phyloP scores from a whole-genome alignment of 2,113 vertebrate genomes.

The Paralichthys olivaceus region DNA sequence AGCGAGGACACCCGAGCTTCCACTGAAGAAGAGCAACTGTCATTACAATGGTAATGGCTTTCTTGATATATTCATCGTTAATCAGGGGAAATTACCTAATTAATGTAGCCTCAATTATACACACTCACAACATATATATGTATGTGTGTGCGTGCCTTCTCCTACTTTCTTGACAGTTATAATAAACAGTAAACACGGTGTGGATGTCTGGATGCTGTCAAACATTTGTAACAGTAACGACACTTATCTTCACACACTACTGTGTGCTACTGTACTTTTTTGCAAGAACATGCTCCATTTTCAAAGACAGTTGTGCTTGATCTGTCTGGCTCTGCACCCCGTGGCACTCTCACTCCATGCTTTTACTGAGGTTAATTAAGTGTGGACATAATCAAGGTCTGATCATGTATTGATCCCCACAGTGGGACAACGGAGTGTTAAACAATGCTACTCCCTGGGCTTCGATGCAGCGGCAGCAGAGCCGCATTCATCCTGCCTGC shows the following conservation, averaged over 20 bases:
- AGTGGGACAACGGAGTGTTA: conserved; percentile 62
- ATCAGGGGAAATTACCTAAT: not conserved
- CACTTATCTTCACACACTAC: conserved; percentile 2
- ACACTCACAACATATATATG: not conserved
- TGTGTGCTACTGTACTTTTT: conserved; percentile 20
- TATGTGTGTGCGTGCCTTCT: not conserved
- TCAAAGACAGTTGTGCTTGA: conserved; percentile 45
- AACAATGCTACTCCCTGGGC: conserved; percentile 74
- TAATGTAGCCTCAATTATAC: not conserved
- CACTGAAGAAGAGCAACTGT: not conserved
- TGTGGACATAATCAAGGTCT: conserved; percentile 76
- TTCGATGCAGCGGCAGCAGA: conserved; percentile 45
- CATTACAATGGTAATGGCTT: not conserved
- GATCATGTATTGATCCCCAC: conserved; percentile 75
- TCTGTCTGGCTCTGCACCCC: conserved; percentile 43
- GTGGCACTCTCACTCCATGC: conserved; percentile 46
- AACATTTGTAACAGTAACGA: not conserved
- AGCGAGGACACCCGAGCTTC: conserved; percentile 35
- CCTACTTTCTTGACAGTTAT: conserved; percentile 66
- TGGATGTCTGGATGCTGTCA: conserved; percentile 18
- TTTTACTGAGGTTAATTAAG: conserved; percentile 77
- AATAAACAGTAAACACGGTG: conserved; percentile 72
- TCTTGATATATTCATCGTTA: not conserved
- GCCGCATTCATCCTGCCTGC: conserved; percentile 68
- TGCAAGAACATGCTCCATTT: conserved; percentile 54